phyloP scores from a whole-genome alignment of 2,888 invertebrate genomes.

The Fabriciana adippe region DNA sequence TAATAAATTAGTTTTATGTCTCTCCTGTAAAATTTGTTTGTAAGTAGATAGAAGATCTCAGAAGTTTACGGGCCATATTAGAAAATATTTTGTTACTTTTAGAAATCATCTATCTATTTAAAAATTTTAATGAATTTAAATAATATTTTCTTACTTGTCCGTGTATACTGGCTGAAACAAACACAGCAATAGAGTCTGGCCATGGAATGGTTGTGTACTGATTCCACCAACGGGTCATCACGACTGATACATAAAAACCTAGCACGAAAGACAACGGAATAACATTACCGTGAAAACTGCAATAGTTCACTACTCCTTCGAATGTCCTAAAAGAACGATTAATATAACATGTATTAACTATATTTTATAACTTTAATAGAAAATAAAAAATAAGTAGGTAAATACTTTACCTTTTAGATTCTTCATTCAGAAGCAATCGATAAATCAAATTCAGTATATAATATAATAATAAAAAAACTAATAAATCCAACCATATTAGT shows the following conservation, averaged over 20 bases:
- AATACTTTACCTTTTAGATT: conserved; percentile 86
- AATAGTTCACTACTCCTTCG: conserved; percentile 91
- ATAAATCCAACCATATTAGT: conserved; percentile 93
- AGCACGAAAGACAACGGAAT: conserved; percentile 96
- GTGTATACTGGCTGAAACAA: conserved; percentile 91
- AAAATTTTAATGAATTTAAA: too few species aligned
- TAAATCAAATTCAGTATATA: conserved; percentile 90
- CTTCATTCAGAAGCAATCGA: conserved; percentile 85
- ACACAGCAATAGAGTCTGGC: conserved; percentile 94
- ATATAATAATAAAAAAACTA: conserved; percentile 90
- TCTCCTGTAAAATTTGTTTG: too few species aligned
- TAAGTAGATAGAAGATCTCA: too few species aligned
- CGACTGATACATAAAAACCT: conserved; percentile 96
- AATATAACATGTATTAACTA: neutral
- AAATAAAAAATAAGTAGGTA: conserved; percentile 30
- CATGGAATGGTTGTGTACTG: conserved; percentile 92
- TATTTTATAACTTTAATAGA: neutral
- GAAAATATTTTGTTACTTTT: too few species aligned
- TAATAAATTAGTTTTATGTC: too few species aligned
- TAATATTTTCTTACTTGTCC: conserved; percentile 83
- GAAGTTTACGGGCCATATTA: too few species aligned
- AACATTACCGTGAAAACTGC: conserved; percentile 91
- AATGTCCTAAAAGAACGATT: conserved; percentile 83
- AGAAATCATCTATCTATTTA: too few species aligned
- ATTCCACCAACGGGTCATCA: conserved; percentile 96